Evolutionary conservation across 2,888 invertebrate genomes (phyloP), one percentile per base, ranked within the genome.

Genomic region (Auanema sp.): DNA sequence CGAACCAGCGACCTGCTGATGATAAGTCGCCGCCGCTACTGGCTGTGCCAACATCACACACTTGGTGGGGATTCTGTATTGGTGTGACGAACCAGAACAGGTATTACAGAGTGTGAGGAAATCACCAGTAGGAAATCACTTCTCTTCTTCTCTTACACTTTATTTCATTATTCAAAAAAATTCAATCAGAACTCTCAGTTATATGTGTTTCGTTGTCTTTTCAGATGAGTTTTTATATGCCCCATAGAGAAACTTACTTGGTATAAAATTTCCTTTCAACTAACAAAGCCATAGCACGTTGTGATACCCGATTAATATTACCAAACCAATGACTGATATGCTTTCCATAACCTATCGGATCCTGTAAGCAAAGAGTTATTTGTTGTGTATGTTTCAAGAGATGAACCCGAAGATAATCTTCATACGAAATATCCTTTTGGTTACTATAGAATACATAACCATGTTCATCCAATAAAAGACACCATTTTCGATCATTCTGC

Each of bases 391-490:
- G 54, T 61, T 2, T 25, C 21, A 24, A 23, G 8, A 40, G 14
- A 53, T 50, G 40, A 25, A 71, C 71, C 58, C 51, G 60, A 10
- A 69, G 44, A 56, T 71, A 71, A 16, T 70, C 67, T 50, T 69
- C 75, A 47, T 74, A 77, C 10, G 71, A 72, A 24, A 69, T 72
- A n/a, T 69, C 71, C 44, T 64, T 62, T 42, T 71, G 66, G 54
- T 79, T 79, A 58, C 76, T 75, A 75, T 76, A 83, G 63, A 80
- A 72, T 12, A 83, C 78, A 58, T 79, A 81, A 33, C 72, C 83
- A 58, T 81, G 79, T 61, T 83, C 83, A 60, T 83, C 83, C 52
- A 83, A 59, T 12, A 83, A 69, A 44, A 77, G 75, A 69, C 83
- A 83, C 70, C 80, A 77, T 21, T 59, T 58, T 12, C 58, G 60